Base-by-base conservation (phyloP, 2,797 vertebrate species). In the Anabacerthia variegaticeps region DNA sequence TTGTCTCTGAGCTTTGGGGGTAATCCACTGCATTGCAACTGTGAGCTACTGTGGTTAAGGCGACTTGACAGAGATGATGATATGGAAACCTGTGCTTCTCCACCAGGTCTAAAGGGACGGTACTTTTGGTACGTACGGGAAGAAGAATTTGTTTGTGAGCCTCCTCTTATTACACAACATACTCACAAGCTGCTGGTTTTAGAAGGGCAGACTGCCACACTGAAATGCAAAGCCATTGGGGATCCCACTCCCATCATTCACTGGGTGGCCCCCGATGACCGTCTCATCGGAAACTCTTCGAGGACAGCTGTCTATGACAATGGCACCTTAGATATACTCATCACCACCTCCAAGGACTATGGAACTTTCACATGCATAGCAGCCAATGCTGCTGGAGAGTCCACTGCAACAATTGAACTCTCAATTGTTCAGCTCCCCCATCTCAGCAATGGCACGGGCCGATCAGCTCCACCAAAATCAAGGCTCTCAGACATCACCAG, bases 21-120 rank as follows among this genome's bases (percentile, higher is more conserved):
- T 14, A 99, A 99, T 91, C 99, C 99, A 0, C 95, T 99, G 80
- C 99, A 99, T 74, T 99, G 99, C 97, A 99, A 99, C 91, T 99
- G 99, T 10, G 99, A 99, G 92, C 98, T 99, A 26, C 98, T 99
- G 62, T 99, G 99, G 99, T 97, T 99, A 36, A 98, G 99, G 51
- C 96, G 99, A 78, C 98, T 99, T 8, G 98, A 99, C 37, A 97
- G 99, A 13, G 99, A 99, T 1, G 99, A 99, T 0, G 99, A 99
- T 67, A 99, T 99, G 98, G 99, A 99, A 98, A 99, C 99, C 4
- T 99, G 99, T 16, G 99, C 99, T 68, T 99, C 99, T 79, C 99
- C 99, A 3, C 91, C 98, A 1, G 98, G 97, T 74, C 98, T 99
- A 48, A 99, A 99, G 93, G 99, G 99, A 8, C 98, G 99, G 55